These are phyloP conservation scores for Eristalis arbustorum DNA, from an alignment of 2,888 invertebrate genomes.

Conservation along the genomic window DNA sequence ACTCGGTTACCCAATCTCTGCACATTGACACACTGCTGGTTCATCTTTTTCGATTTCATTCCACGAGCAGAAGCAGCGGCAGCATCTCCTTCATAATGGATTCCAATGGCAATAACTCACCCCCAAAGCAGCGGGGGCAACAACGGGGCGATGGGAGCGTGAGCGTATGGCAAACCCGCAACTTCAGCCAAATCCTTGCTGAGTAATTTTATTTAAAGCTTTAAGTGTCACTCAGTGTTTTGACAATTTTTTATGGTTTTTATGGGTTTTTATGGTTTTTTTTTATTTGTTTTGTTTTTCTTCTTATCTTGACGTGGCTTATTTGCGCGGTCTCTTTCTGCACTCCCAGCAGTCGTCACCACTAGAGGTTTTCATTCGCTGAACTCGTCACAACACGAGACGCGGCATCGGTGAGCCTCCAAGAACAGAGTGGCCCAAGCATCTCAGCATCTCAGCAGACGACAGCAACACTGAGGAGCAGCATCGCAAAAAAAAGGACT, in stretches of 20 bases:
- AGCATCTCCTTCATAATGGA: conserved; percentile 4
- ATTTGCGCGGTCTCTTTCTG: conserved; percentile 5
- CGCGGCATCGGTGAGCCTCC: background rate
- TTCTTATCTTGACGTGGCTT: background rate
- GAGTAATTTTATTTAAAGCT: conserved; percentile 52
- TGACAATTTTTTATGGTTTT: conserved; percentile 24
- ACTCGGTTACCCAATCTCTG: background rate
- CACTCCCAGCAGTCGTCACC: conserved; percentile 6
- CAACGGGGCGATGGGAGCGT: background rate
- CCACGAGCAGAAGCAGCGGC: background rate
- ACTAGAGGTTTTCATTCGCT: conserved; percentile 26
- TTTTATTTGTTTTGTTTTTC: background rate
- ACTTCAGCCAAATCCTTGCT: conserved; percentile 20
- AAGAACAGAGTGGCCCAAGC: background rate
- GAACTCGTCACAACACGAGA: conserved; percentile 8
- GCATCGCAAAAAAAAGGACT: background rate
- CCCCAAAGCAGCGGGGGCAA: background rate
- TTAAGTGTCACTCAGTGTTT: conserved; percentile 47
- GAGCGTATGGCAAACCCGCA: background rate
- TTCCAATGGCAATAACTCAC: background rate
- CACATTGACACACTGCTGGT: conserved; percentile 11
- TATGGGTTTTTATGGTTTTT: background rate
- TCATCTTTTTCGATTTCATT: conserved; percentile 41
- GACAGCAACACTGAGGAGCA: background rate
- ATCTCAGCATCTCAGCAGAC: no score